Evolutionary conservation across 2,113 vertebrate species (phyloP), one percentile per base, ranked within the genome.

Genomic region (Ammospiza nelsoni): DNA sequence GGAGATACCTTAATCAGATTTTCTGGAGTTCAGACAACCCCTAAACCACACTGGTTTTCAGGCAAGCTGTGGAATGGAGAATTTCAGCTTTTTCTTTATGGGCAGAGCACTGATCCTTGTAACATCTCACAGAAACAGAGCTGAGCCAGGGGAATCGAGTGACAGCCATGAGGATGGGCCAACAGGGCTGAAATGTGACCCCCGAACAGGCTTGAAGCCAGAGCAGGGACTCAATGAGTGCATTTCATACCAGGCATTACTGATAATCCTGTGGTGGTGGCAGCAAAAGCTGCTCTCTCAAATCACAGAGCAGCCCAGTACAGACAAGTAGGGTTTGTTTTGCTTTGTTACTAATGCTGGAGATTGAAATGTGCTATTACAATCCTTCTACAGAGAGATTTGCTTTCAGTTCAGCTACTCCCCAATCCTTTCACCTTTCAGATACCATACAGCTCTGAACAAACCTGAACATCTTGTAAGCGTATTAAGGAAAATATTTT

Each of bases 301-400:
- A 90, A 93, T 66, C 90, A 77, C 93, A 66, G 52, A 68, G 73
- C 73, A 82, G 73, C 78, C 74, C 67, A 62, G 22, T 14, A 69
- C 0, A 2, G 81, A 93, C 73, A 95, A 88, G 59, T 6, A 15
- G 76, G 80, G 68, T 46, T 95, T 96, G 87, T 90, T 95, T 91
- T 92, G 89, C 54, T 91, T 92, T 95, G 91, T 90, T 94, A 87
- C 78, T 85, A 86, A 90, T 78, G 84, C 83, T 71, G 11, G 46
- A 88, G 94, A 93, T 92, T 94, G 90, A 92, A 96, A 89, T 37
- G 58, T 79, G 62, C 90, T 89, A 39, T 95, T 85, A 89, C 77
- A 93, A 87, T 95, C 57, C 88, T 78, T 89, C 89, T 52, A 63
- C 77, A 85, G 77, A 87, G 75, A 71, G 84, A 89, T 84, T 73